phyloP scores from a whole-genome alignment of 2,888 invertebrate genomes.

The Leucophenga montana region DNA sequence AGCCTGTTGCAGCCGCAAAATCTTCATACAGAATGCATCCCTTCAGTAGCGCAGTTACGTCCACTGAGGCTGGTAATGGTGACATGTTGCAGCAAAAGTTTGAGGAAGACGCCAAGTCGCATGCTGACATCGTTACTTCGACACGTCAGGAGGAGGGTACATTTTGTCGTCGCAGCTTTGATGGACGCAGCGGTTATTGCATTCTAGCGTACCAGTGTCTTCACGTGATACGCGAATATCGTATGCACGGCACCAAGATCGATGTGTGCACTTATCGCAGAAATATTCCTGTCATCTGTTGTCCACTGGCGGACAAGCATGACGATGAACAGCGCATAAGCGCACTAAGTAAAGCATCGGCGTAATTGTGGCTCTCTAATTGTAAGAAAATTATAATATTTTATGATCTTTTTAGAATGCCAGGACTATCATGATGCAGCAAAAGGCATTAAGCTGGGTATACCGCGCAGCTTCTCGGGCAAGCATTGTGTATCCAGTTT shows the following conservation, averaged over 20 bases:
- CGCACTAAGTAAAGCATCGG: constrained; percentile 60
- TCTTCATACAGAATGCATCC: too few relatives aligned
- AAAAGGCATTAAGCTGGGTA: constrained; percentile 53
- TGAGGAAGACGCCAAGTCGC: neutral
- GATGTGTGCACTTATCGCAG: constrained; percentile 65
- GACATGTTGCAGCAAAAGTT: neutral
- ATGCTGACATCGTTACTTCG: neutral
- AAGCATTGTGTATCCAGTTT: constrained; percentile 70
- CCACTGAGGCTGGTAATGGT: neutral
- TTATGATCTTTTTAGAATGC: constrained; percentile 72
- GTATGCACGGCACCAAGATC: constrained; percentile 64
- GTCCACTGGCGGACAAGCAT: constrained; percentile 67
- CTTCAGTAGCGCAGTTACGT: too few relatives aligned
- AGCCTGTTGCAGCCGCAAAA: too few relatives aligned
- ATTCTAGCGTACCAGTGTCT: constrained; percentile 67
- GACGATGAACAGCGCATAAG: constrained; percentile 62
- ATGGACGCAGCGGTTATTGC: constrained; percentile 70
- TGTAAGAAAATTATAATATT: neutral
- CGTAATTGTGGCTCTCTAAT: neutral
- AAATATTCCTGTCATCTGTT: constrained; percentile 72
- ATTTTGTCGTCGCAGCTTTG: constrained; percentile 69
- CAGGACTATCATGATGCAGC: constrained; percentile 74
- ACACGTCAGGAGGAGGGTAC: constrained; percentile 56
- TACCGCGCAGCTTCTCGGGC: constrained; percentile 55
- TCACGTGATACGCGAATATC: constrained; percentile 67